phyloP scores from a whole-genome alignment of 2,797 vertebrate species.

The Helarctos malayanus region DNA sequence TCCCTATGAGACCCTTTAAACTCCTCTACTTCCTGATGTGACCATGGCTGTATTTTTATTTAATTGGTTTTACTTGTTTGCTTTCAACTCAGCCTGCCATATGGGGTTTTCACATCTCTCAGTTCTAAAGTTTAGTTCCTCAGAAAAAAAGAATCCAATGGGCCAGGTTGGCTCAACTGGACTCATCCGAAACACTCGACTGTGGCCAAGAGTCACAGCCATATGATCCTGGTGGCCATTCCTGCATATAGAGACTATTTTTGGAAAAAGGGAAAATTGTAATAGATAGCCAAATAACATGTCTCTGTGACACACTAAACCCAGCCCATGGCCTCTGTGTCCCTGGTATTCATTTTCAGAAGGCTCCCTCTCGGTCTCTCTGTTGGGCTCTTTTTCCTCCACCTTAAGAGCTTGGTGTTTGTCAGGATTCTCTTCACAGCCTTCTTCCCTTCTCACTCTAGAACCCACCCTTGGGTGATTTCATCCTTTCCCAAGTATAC shows the following conservation, averaged over 20 bases:
- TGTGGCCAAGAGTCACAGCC: background rate
- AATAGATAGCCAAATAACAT: background rate
- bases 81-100: background rate
- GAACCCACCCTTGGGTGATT: background rate
- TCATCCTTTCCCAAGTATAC: background rate
- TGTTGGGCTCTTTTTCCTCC: background rate
- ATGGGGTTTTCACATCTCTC: background rate
- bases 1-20: background rate
- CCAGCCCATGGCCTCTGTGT: background rate
- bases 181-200: background rate
- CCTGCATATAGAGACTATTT: background rate
- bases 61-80: background rate
- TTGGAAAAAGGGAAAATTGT: background rate
- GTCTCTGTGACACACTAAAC: too few relatives aligned
- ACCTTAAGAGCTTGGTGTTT: background rate
- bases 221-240: background rate
- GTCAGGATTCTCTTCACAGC: background rate
- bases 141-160: background rate
- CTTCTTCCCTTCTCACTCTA: background rate
- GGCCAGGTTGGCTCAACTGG: background rate
- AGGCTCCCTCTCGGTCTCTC: background rate
- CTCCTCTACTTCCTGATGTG: background rate
- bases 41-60: background rate
- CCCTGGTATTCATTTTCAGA: background rate
- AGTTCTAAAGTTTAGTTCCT: conserved; percentile 1